phyloP scores from a whole-genome alignment of 1,140 invertebrate species.

The Zaprionus vittiger region DNA sequence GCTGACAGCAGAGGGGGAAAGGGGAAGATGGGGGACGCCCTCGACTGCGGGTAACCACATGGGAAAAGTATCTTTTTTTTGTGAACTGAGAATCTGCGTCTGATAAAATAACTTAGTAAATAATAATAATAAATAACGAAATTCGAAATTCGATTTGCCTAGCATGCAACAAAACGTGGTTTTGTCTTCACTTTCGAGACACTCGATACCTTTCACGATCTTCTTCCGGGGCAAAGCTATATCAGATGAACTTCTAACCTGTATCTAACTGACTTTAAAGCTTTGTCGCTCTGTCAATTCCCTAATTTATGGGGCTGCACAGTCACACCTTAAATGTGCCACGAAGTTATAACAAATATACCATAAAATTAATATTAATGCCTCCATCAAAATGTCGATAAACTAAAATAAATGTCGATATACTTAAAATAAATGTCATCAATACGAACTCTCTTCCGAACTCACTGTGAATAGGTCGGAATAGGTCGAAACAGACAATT shows the following conservation, averaged over 20 bases:
- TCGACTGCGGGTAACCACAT: slow-evolving; percentile 34
- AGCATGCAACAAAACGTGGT: slow-evolving; percentile 34
- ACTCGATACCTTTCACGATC: slow-evolving; percentile 7
- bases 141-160: slow-evolving; percentile 11
- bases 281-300: neutral
- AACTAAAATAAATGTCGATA: neutral
- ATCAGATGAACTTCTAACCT: slow-evolving; percentile 4
- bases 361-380: slow-evolving; percentile 10
- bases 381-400: neutral
- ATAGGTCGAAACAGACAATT: too few relatives aligned
- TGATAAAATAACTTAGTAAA: slow-evolving; percentile 39
- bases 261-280: neutral
- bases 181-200: slow-evolving; percentile 31
- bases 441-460: neutral
- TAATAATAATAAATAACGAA: slow-evolving; percentile 27
- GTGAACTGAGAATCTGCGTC: slow-evolving; percentile 8
- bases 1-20: neutral
- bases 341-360: neutral
- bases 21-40: slow-evolving; percentile 2
- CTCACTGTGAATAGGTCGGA: neutral
- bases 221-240: slow-evolving; percentile 2
- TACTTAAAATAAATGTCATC: neutral
- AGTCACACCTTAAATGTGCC: neutral
- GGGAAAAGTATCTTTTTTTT: slow-evolving; percentile 25
- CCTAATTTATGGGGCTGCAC: neutral